Conservation (phyloP, 2,888 invertebrate genomes). For the Philereme transversata region DNA sequence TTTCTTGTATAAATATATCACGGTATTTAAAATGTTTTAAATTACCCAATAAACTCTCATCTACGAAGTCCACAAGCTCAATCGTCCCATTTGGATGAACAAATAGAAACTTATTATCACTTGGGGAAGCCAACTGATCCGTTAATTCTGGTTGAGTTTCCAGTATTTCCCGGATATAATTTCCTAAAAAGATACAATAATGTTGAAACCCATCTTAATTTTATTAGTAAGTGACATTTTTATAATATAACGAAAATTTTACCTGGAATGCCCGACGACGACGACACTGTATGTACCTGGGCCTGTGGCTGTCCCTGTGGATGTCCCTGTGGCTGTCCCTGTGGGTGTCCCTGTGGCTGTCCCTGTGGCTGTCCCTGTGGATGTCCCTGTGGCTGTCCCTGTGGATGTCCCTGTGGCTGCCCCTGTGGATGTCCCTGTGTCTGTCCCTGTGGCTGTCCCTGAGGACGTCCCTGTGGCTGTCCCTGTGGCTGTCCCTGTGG, state of each 20-base stretch:
- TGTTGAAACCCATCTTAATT: too few species aligned
- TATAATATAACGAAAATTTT: conserved; percentile 44
- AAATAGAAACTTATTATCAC: conserved; percentile 4
- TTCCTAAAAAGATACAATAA: conserved; percentile 8
- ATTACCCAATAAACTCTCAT: conserved; percentile 12
- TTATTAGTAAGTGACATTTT: too few species aligned
- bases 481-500: too few species aligned
- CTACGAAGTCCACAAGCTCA: conserved; percentile 7
- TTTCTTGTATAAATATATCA: conserved; percentile 6
- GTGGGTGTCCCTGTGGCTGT: not conserved
- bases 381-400: not conserved
- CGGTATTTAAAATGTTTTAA: conserved; percentile 11
- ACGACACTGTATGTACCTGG: not conserved
- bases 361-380: not conserved
- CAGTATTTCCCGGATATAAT: not conserved
- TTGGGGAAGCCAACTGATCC: conserved; percentile 1
- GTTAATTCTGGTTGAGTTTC: conserved; percentile 10
- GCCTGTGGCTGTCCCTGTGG: not conserved
- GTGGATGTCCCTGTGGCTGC: not conserved
- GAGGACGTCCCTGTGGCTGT: not conserved
- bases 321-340: not conserved
- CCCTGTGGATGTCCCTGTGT: not conserved
- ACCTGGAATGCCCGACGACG: conserved; percentile 6
- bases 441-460: not conserved
- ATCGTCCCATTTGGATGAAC: conserved; percentile 12